phyloP scores from a whole-genome alignment of 1,140 invertebrate species.

The Drosophila prosaltans region DNA sequence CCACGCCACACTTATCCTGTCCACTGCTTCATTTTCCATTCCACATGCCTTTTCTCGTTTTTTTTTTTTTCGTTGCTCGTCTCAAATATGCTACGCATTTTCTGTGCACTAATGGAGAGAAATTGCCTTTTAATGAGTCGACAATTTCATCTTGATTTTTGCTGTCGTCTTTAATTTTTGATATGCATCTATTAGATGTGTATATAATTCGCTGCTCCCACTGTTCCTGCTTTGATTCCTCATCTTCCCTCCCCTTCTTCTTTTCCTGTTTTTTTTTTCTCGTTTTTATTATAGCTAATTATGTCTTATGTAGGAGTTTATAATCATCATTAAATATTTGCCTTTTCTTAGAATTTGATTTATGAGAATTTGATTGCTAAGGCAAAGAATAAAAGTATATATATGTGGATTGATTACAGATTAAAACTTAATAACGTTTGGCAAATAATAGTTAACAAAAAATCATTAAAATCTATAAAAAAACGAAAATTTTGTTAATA shows the following conservation, averaged over 20 bases:
- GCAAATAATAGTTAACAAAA: neutral
- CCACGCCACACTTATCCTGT: neutral
- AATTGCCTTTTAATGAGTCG: slow-evolving; percentile 77
- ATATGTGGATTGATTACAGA: neutral
- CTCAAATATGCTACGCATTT: slow-evolving; percentile 9
- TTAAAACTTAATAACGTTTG: no score
- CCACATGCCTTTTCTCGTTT: slow-evolving; percentile 30
- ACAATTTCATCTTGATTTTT: slow-evolving; percentile 60
- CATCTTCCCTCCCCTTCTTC: slow-evolving; percentile 2
- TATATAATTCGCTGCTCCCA: slow-evolving; percentile 11
- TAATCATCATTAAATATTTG: neutral
- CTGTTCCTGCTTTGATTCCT: slow-evolving; percentile 3
- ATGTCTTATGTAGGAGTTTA: slow-evolving; percentile 26
- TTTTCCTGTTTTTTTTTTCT: slow-evolving; percentile 26
- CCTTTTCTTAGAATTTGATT: slow-evolving; percentile 33
- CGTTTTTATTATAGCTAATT: slow-evolving; percentile 46
- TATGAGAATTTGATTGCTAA: slow-evolving; percentile 48
- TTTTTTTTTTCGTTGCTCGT: slow-evolving; percentile 6
- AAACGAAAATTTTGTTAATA: no score
- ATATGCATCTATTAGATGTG: slow-evolving; percentile 42
- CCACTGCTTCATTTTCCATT: slow-evolving; percentile 30
- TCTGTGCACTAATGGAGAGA: slow-evolving; percentile 62
- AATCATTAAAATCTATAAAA: no score
- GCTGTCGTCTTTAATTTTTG: slow-evolving; percentile 25
- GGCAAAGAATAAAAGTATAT: neutral